These are phyloP conservation scores for Anisognathus igniventris DNA, from an alignment of 2,797 vertebrate species.

Conservation along the genomic window DNA sequence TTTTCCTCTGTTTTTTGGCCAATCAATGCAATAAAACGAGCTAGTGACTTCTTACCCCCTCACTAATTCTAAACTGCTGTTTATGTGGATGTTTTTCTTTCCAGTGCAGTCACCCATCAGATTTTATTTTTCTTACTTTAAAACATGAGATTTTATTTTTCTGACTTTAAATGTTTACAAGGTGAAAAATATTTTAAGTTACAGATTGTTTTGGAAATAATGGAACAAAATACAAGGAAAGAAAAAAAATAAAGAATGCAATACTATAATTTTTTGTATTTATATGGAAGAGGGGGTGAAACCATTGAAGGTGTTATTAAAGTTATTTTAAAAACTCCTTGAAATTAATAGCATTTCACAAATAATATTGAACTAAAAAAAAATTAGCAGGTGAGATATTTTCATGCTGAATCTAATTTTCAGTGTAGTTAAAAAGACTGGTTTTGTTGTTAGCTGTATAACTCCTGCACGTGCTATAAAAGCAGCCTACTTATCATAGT, in stretches of 20 bases:
- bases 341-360: not conserved
- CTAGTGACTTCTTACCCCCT: not conserved
- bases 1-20: constrained; percentile 3
- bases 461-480: not conserved
- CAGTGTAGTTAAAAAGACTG: not conserved
- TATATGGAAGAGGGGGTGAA: not conserved
- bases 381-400: not conserved
- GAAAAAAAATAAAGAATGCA: not conserved
- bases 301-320: not conserved
- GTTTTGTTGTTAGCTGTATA: not conserved
- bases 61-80: not conserved
- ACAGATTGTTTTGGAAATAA: not conserved
- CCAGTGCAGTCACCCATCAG: not conserved
- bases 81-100: not conserved
- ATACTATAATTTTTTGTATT: not conserved
- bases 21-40: not conserved
- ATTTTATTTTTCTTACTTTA: not conserved
- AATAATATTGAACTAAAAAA: not conserved
- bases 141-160: not conserved
- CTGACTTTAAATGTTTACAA: not conserved
- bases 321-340: not conserved
- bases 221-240: not conserved
- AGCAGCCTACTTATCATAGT: not conserved
- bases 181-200: not conserved
- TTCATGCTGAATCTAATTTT: not conserved